Evolutionary conservation across 2,888 invertebrate genomes (phyloP).

Genomic region (Latrodectus hesperus): DNA sequence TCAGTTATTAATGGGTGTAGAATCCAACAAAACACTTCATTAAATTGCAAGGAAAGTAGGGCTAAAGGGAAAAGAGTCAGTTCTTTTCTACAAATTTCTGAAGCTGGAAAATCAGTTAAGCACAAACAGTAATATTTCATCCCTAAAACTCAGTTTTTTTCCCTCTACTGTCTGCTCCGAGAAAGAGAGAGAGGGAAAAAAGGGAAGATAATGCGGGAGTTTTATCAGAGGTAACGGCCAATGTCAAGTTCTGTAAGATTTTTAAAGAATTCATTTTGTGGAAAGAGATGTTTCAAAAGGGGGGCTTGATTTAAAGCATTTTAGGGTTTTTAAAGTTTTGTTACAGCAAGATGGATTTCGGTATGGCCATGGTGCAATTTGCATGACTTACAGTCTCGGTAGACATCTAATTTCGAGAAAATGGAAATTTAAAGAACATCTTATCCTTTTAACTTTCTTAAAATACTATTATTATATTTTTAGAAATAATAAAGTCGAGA

Average conservation of each 20-base stretch:
- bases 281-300: conserved; percentile 5
- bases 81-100: conserved; percentile 14
- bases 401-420: background rate
- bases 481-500: no score
- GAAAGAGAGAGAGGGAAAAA: background rate
- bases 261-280: conserved; percentile 41
- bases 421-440: background rate
- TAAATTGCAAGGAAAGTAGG: conserved; percentile 29
- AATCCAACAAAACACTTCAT: conserved; percentile 35
- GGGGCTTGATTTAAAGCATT: no score
- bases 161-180: background rate
- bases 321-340: no score
- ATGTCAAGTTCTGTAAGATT: background rate
- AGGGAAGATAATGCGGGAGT: background rate
- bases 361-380: background rate
- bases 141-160: background rate
- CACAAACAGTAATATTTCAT: conserved; percentile 39
- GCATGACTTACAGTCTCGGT: background rate
- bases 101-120: conserved; percentile 23
- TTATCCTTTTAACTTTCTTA: no score
- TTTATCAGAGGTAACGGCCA: conserved; percentile 2
- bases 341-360: no score
- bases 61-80: conserved; percentile 8
- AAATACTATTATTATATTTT: no score
- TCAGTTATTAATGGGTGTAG: conserved; percentile 39